These are phyloP conservation scores for Acropora yongei DNA, from an alignment of 64 coral and sea anemone species.

Conservation along the genomic window DNA sequence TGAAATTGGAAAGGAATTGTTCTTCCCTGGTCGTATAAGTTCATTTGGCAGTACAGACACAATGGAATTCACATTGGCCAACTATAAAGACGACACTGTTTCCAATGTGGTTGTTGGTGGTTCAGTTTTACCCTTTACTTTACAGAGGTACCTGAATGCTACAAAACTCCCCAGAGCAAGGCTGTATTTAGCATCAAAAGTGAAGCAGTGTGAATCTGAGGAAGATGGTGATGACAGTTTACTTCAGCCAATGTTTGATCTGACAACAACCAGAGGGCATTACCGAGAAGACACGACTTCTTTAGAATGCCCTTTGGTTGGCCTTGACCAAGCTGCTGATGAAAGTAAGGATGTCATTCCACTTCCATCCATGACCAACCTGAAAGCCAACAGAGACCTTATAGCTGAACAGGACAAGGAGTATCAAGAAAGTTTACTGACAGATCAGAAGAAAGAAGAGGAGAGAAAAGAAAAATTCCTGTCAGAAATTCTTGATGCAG, in stretches of 20 bases:
- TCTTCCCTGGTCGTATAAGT: conserved; percentile 53
- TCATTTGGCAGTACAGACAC: conserved; percentile 31
- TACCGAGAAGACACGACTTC: conserved; percentile 48
- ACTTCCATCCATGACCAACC: conserved; percentile 45
- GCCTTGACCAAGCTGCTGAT: conserved; percentile 37
- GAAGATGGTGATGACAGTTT: conserved; percentile 65
- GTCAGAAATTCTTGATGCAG: conserved; percentile 48
- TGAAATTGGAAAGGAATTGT: conserved; percentile 71
- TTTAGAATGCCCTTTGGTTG: conserved; percentile 36
- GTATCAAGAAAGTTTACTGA: conserved; percentile 58
- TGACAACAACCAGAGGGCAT: conserved; percentile 48
- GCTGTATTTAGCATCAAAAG: conserved; percentile 68
- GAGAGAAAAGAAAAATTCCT: conserved; percentile 59
- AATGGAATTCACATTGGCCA: conserved; percentile 67
- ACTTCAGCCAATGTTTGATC: conserved; percentile 57
- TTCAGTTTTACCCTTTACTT: conserved; percentile 59
- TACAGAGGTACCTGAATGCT: conserved; percentile 59
- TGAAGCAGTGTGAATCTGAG: conserved; percentile 51
- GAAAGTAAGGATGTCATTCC: conserved; percentile 35
- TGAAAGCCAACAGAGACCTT: conserved; percentile 67
- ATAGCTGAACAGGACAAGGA: conserved; percentile 58
- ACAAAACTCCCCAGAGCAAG: conserved; percentile 61
- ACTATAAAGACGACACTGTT: conserved; percentile 58
- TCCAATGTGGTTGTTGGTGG: conserved; percentile 36
- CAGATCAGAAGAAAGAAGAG: conserved; percentile 79